Conservation (phyloP, 2,888 invertebrate species). For the Drosophila longiperda region DNA sequence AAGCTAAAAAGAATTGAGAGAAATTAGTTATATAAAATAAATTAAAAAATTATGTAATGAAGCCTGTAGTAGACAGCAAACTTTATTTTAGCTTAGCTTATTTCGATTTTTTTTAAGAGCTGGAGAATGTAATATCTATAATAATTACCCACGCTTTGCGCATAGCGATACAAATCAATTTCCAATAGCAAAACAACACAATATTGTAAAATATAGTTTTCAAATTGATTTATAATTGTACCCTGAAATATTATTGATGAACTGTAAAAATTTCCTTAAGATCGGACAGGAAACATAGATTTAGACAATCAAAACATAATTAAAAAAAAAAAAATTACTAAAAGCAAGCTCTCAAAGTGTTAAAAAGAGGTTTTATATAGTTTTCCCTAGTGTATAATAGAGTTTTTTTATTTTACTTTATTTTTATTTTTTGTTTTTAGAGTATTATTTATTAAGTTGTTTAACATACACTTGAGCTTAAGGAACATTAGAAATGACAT, state of each 20-base stretch:
- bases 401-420: background rate
- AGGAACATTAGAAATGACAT: background rate
- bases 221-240: background rate
- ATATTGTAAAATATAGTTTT: background rate
- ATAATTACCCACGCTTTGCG: background rate
- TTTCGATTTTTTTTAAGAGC: too few relatives aligned
- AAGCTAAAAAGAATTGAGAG: background rate
- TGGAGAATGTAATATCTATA: background rate
- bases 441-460: too few relatives aligned
- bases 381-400: rapidly evolving
- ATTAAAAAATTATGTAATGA: background rate
- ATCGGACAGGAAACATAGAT: background rate
- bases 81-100: too few relatives aligned
- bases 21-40: background rate
- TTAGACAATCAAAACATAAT: background rate
- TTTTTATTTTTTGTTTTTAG: too few relatives aligned
- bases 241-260: background rate
- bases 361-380: background rate
- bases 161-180: background rate
- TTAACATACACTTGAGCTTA: background rate
- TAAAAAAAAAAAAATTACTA: background rate
- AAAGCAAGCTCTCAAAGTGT: background rate
- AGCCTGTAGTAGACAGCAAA: background rate
- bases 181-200: too few relatives aligned
- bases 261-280: background rate